Percentiles rank a stretch among this genome's conserved stretches.
Conservation (phyloP, 2,888 invertebrate species). For the Chrysomela aeneicollis region DNA sequence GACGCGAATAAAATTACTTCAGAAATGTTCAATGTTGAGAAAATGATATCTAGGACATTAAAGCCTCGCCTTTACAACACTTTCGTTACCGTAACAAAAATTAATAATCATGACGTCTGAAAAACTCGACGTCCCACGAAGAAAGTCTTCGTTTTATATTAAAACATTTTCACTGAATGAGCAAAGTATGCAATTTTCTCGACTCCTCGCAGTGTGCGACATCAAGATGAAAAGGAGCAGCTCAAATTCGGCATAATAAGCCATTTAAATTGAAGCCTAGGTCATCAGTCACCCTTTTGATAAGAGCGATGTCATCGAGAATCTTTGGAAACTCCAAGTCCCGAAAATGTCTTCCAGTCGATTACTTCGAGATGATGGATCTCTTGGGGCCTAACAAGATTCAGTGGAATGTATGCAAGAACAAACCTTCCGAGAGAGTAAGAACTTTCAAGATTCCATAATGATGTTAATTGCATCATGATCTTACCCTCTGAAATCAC, state of each 20-base stretch:
- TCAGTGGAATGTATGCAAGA: not conserved
- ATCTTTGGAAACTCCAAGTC: not conserved
- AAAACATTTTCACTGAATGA: not conserved
- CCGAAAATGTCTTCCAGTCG: not conserved
- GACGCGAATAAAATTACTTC: no score
- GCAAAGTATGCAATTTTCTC: not conserved
- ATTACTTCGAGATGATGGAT: not conserved
- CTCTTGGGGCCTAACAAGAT: not conserved
- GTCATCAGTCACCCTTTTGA: slow-evolving; percentile 5
- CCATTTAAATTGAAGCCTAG: not conserved
- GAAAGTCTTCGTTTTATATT: no score
- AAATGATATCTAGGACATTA: no score
- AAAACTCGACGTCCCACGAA: no score
- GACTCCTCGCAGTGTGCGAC: not conserved
- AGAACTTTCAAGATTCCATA: no score
- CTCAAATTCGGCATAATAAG: not conserved
- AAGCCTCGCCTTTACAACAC: no score
- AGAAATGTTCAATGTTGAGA: no score
- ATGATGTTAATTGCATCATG: no score
- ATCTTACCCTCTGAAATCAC: not conserved
- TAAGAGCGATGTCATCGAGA: not conserved
- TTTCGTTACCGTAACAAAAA: no score
- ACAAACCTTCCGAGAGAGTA: not conserved
- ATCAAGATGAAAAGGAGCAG: not conserved
- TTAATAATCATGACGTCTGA: no score